Percentiles rank a stretch among this genome's conserved stretches.
Conservation (phyloP, 2,113 vertebrate genomes). For the Aphelocoma coerulescens region DNA sequence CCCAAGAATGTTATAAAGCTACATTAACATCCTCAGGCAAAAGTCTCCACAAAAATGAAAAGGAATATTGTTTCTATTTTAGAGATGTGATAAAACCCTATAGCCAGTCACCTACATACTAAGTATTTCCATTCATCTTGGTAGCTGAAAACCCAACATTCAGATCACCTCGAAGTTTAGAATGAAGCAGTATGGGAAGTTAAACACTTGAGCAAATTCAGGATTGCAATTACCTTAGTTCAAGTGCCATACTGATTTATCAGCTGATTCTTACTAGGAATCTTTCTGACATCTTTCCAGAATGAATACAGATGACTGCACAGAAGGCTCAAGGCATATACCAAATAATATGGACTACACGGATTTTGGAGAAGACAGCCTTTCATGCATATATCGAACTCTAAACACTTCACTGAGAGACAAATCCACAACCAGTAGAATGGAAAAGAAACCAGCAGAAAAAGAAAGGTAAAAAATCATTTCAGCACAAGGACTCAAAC, state of each 20-base stretch:
- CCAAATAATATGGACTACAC: neutral
- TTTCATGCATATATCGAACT: neutral
- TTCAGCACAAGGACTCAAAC: neutral
- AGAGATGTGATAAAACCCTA: constrained; percentile 10
- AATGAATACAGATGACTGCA: neutral
- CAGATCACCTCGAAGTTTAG: neutral
- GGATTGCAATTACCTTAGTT: neutral
- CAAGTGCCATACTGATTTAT: neutral
- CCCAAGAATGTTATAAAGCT: constrained; percentile 29
- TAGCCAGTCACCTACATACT: constrained; percentile 9
- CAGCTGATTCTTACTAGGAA: neutral
- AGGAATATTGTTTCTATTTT: constrained; percentile 57
- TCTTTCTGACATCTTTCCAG: neutral
- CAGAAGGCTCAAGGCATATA: neutral
- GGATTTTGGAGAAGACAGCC: neutral
- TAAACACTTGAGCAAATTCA: neutral
- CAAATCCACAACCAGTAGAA: neutral
- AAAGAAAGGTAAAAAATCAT: neutral
- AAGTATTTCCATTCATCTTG: neutral
- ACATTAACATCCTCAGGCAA: constrained; percentile 55
- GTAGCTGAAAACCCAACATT: neutral
- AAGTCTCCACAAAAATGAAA: constrained; percentile 47
- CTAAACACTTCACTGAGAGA: neutral
- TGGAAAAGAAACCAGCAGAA: neutral
- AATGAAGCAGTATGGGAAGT: neutral